Evolutionary conservation across 2,113 vertebrate species (phyloP), one percentile per base, ranked within the genome.

Genomic region (Pachypanchax playfairii): DNA sequence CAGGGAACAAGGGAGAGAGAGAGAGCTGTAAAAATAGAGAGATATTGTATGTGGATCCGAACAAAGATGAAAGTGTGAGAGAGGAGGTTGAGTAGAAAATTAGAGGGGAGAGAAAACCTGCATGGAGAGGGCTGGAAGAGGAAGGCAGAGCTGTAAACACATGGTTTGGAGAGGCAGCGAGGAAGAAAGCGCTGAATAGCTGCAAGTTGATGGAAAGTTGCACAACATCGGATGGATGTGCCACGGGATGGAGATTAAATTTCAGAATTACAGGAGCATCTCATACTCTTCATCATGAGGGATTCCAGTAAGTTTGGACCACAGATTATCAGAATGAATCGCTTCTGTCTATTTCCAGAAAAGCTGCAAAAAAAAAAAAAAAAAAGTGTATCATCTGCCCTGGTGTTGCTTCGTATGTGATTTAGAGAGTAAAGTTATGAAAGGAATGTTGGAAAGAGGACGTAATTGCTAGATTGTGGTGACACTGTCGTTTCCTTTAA

Each of bases 391-490:
- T 3, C 21, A 35, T 49, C 35, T 35, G 13, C 15, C 49, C 60
- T 31, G 2, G n/a, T 39, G n/a, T 65, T 64, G 52, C 67, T 61
- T 71, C 57, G 29, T 42, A 38, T 84, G 63, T 68, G 73, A 83
- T 77, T 79, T 65, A 65, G 57, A 82, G 46, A 48, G 55, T 68
- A 7, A 36, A 79, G 80, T 25, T 82, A 84, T 85, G 76, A 77
- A 1, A 65, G 62, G 79, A 89, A 90, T 82, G 83, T 39, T 48
- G 69, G 66, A 53, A 71, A 70, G 81, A 59, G 49, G 61, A 75
- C 77, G 67, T 87, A 82, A 88, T 89, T 84, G 77, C 70, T 50
- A 51, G 77, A 85, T 59, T 88, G 81, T 49, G 75, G 84, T 64
- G 70, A 80, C 53, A 44, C 73, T 59, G 75, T 78, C 24, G 7